Evolutionary conservation across 2,888 invertebrate species (phyloP).

Genomic region (Drosophila recens): DNA sequence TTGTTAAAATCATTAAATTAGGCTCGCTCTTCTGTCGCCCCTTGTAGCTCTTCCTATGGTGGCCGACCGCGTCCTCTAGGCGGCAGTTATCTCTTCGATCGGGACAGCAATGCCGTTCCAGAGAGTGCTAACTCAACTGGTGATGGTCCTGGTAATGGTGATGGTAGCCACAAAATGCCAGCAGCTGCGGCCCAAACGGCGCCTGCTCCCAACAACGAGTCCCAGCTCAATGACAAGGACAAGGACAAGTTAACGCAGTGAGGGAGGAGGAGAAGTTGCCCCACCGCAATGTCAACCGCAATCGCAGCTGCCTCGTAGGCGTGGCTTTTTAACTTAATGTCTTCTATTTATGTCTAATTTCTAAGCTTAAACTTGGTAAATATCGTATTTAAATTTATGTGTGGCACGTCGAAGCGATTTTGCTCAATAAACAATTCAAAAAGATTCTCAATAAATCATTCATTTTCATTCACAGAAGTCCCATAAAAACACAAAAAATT

Average conservation of each 20-base stretch:
- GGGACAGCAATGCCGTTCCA: conserved; percentile 80
- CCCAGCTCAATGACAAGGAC: conserved; percentile 32
- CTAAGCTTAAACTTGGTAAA: conserved; percentile 57
- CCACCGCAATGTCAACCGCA: conserved; percentile 3
- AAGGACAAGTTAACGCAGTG: conserved; percentile 42
- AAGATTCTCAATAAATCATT: conserved; percentile 61
- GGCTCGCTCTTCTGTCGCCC: conserved; percentile 84
- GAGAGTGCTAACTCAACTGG: conserved; percentile 61
- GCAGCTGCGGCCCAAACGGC: conserved; percentile 71
- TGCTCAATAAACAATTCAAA: conserved; percentile 73
- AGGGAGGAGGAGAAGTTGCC: not conserved
- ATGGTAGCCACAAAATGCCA: conserved; percentile 54
- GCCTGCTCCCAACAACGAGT: conserved; percentile 37
- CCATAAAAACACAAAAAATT: not conserved
- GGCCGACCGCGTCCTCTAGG: conserved; percentile 84
- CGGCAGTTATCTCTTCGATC: conserved; percentile 84
- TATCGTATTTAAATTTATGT: conserved; percentile 23
- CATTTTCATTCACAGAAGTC: not conserved
- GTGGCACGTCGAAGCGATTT: conserved; percentile 38
- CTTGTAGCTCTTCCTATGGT: conserved; percentile 85
- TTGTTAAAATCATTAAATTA: conserved; percentile 83
- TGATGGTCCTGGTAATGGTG: conserved; percentile 41
- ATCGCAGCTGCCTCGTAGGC: conserved; percentile 50
- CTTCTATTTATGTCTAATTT: conserved; percentile 69
- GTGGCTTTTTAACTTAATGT: conserved; percentile 62